Evolutionary conservation across 2,113 vertebrate species (phyloP), one percentile per base, ranked within the genome.

Genomic region (Garra rufa): DNA sequence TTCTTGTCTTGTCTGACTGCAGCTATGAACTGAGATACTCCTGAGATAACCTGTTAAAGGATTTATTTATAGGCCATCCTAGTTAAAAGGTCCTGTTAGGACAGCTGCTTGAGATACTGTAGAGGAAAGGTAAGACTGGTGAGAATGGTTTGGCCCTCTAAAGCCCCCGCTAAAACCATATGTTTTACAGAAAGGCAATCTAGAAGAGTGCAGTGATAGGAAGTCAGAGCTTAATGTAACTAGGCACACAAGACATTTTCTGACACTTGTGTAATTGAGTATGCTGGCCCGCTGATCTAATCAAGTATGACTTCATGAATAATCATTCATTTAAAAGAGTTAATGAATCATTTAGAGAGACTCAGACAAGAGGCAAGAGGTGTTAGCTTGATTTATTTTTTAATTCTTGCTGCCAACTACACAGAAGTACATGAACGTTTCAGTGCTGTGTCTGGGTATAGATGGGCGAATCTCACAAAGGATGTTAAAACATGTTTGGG

Each of bases 241-340:
- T 52, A 52, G 63, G 52, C 46, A 50, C 1, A 44, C 30, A 52
- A 48, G 61, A 50, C 9, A 3, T 52, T 67, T 50, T 38, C 28
- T 52, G 41, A 67, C 44, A 67, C 24, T 38, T 10, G 9, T 50
- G 78, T 50, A 34, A 69, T 43, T n/a, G 26, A 67, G 78, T 30
- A n/a, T 52, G 28, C 14, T 50, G 26, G 6, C 61, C 10, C n/a
- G 28, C 57, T 15, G 8, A 61, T 79, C 5, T 13, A 65, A 67
- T 81, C 26, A 67, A 19, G 17, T n/a, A 69, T 80, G 78, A 46
- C 41, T 75, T 76, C 9, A 46, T 63, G 41, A 63, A 63, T 63
- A 44, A 48, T 69, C 44, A 46, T 30, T 67, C 5, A 46, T 65
- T 46, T 28, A 15, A 80, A 26, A 30, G 7, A 46, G 67, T 61